Conservation (phyloP, 2,113 vertebrate species). For the Chlamydotis undulata region DNA sequence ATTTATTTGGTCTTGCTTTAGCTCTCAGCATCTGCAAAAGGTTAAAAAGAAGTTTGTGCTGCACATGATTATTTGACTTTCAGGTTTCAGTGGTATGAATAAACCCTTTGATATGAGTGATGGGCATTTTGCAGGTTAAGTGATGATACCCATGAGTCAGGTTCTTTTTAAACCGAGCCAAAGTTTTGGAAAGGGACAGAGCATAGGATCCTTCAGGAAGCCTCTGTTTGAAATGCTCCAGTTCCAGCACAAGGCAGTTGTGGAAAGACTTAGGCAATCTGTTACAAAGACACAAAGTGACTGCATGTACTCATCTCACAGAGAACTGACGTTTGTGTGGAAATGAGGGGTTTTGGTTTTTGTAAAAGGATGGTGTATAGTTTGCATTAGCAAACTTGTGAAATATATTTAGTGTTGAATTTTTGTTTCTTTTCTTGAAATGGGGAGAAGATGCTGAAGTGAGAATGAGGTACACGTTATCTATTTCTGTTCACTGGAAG, state of each 20-base stretch:
- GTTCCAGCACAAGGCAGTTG: not conserved
- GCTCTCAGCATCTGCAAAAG: not conserved
- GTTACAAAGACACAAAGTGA: not conserved
- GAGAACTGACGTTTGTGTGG: not conserved
- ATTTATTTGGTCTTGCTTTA: not conserved
- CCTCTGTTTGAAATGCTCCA: not conserved
- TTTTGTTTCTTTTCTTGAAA: not conserved
- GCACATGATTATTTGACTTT: not conserved
- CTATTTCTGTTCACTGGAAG: not conserved
- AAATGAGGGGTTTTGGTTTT: not conserved
- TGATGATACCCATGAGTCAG: not conserved
- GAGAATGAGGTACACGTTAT: not conserved
- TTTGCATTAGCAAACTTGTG: not conserved
- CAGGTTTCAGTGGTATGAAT: not conserved
- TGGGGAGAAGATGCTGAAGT: not conserved
- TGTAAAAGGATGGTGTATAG: accelerated
- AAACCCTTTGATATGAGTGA: not conserved
- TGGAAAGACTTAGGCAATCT: not conserved
- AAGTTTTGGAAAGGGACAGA: not conserved
- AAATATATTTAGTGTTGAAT: not conserved
- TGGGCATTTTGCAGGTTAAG: not conserved
- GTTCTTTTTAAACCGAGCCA: not conserved
- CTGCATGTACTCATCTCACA: not conserved
- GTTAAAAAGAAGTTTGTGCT: not conserved
- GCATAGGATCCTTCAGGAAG: not conserved